A percentile compares a stretch with the other conserved stretches of the same genome.
Conservation (phyloP, 2,888 invertebrate species). For the Deilephila elpenor region DNA sequence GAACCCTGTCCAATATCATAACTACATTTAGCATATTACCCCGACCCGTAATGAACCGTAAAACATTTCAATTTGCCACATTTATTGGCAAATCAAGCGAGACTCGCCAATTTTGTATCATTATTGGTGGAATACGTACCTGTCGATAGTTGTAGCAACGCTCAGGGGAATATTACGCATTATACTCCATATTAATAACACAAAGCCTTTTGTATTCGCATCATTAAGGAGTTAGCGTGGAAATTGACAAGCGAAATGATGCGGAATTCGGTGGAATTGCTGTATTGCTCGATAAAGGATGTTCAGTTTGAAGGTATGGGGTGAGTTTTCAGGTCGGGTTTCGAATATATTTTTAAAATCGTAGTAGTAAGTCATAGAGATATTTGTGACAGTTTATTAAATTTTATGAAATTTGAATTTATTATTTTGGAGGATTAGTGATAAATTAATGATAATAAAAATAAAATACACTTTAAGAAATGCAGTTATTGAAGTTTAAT, state of each 20-base stretch:
- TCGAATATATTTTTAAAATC: neutral
- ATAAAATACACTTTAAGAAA: no score
- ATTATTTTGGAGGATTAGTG: no score
- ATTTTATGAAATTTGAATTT: no score
- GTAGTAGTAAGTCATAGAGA: no score
- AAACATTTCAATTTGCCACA: conserved; percentile 71
- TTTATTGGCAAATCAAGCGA: conserved; percentile 72
- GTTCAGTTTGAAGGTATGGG: neutral
- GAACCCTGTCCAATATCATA: conserved; percentile 38
- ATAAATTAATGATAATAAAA: no score
- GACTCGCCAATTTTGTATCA: conserved; percentile 65
- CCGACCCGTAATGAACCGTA: conserved; percentile 62
- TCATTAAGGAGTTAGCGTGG: conserved; percentile 57
- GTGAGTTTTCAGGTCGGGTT: neutral
- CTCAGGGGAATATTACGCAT: conserved; percentile 70
- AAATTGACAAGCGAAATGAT: conserved; percentile 32
- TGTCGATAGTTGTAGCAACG: conserved; percentile 63
- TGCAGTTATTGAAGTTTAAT: no score
- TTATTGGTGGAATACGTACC: conserved; percentile 66
- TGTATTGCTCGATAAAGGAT: neutral
- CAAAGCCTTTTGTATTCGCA: conserved; percentile 63
- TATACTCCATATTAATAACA: conserved; percentile 69
- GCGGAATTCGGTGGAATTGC: neutral
- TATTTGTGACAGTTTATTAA: no score
- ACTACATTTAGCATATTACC: conserved; percentile 44